A percentile compares a stretch with the other conserved stretches of the same genome.
Conservation (phyloP, 2,113 vertebrate genomes). For the Brachyistius frenatus region DNA sequence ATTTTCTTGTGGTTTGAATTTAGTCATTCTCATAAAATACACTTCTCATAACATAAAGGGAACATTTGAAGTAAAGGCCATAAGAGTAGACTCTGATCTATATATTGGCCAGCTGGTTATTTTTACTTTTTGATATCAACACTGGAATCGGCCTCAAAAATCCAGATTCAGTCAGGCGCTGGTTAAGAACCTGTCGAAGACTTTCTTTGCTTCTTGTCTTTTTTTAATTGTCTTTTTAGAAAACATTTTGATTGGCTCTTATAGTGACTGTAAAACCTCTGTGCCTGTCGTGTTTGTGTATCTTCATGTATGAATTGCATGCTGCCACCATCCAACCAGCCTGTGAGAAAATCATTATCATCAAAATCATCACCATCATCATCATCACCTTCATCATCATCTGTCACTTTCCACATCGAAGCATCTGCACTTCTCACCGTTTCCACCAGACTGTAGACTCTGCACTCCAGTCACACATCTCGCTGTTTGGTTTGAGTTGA, state of each 20-base stretch:
- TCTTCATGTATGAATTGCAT: constrained; percentile 4
- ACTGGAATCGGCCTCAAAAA: too few relatives aligned
- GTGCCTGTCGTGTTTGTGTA: not conserved
- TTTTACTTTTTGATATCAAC: too few relatives aligned
- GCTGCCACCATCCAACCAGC: constrained; percentile 15
- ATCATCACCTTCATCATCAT: constrained; percentile 48
- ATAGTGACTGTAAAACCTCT: too few relatives aligned
- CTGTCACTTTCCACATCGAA: constrained; percentile 64
- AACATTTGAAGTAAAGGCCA: too few relatives aligned
- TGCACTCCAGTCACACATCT: constrained; percentile 58
- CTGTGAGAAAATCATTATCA: constrained; percentile 44
- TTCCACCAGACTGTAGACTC: constrained; percentile 47
- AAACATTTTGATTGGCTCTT: not conserved
- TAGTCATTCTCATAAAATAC: not conserved
- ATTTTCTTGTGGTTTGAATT: not conserved
- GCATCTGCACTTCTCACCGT: constrained; percentile 40
- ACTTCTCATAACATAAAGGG: too few relatives aligned
- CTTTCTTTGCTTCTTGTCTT: not conserved
- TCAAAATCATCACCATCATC: constrained; percentile 35
- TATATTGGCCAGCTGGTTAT: too few relatives aligned
- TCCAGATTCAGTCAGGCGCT: too few relatives aligned
- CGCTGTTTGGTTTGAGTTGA: constrained; percentile 68
- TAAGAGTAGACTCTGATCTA: too few relatives aligned
- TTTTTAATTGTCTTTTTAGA: not conserved
- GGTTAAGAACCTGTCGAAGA: too few relatives aligned